Evolutionary conservation across 2,888 invertebrate genomes (phyloP), one percentile per base, ranked within the genome.

Genomic region (Drosophila setosimentum): DNA sequence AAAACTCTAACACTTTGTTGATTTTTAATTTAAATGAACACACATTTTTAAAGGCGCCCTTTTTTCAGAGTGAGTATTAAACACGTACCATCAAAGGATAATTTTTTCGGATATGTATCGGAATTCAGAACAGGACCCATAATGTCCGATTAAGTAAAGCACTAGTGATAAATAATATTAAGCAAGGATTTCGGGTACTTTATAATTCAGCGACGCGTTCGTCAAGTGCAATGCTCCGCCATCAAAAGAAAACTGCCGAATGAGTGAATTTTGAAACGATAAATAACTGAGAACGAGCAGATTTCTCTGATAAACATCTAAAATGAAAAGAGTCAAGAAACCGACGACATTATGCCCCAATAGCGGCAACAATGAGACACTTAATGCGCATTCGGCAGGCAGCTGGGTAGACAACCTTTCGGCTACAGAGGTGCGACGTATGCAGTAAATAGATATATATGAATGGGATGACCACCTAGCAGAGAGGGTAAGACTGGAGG

Each of bases 271-370:
- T 84, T 76, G 76, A 63, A 73, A 87, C 72, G 91, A 87, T 89
- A 90, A 90, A 82, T 87, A 91, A 74, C 75, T 71, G 60, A 57
- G 63, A 55, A 53, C 58, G 68, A 50, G 29, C 70, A 79, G 78
- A 84, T 84, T 78, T 78, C 72, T 82, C 77, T 82, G 87, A 87
- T 89, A 90, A 87, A 89, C 68, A 87, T 73, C 78, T 73, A 81
- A 90, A 85, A 91, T 91, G 73, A 78, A 73, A 90, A 87, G 63
- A 87, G 88, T 89, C 77, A 89, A 87, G 88, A 89, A 83, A 77
- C 81, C 75, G 83, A 79, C 57, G 81, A 90, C 88, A 87, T 68
- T 55, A 37, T 53, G 54, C 37, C 62, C 55, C 66, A 68, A 76
- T 71, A 60, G 59, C 74, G 83, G 63, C 75, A 82, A 87, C 91